Percentiles rank a stretch among this genome's conserved stretches.
phyloP scores from a whole-genome alignment of 2,113 vertebrate genomes.

The Pollimyrus isidori region DNA sequence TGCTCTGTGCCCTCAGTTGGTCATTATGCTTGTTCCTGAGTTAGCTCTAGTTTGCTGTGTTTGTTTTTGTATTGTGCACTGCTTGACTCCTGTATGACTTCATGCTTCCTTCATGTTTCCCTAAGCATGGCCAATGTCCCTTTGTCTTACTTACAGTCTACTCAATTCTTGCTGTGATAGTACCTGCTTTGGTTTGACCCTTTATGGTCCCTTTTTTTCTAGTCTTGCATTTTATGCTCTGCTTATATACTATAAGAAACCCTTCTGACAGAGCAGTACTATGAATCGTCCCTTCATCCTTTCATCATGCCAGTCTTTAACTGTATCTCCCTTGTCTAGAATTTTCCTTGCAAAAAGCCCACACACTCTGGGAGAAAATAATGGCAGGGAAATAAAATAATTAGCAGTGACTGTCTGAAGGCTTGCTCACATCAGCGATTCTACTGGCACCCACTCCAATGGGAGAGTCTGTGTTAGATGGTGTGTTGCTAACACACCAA shows the following conservation, averaged over 20 bases:
- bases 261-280: background rate
- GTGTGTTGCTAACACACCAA: background rate
- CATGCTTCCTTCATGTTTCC: background rate
- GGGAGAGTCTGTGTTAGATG: background rate
- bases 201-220: background rate
- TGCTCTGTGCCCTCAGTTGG: background rate
- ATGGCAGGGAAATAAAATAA: background rate
- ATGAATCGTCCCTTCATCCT: background rate
- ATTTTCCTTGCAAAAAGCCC: background rate
- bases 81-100: background rate
- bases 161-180: background rate
- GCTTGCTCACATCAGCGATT: background rate
- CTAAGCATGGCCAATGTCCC: background rate
- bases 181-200: background rate
- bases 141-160: background rate
- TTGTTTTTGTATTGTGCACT: background rate
- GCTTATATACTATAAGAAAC: background rate
- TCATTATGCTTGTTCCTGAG: background rate
- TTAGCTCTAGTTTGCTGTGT: background rate
- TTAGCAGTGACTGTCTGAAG: background rate
- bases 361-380: background rate
- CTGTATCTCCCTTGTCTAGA: background rate
- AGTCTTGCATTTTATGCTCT: background rate
- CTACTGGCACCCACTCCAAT: background rate
- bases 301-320: background rate